A percentile compares a stretch with the other conserved stretches of the same genome.
Conservation (phyloP, 2,888 invertebrate species). For the Carterocephalus palaemon region DNA sequence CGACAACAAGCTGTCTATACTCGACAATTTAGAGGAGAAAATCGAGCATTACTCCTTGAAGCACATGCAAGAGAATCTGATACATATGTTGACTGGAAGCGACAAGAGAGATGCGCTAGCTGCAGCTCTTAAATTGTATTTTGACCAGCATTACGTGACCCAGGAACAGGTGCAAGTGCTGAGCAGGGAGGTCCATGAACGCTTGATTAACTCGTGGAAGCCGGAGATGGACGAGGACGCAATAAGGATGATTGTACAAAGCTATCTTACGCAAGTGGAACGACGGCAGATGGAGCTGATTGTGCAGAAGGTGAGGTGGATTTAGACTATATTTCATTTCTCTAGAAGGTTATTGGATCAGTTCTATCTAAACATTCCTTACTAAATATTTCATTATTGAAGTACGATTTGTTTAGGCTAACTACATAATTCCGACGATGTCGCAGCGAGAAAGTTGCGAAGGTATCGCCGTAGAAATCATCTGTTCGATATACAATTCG, state of each 20-base stretch:
- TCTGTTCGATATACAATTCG: too few species aligned
- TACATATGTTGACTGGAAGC: conserved; percentile 72
- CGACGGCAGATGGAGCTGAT: conserved; percentile 68
- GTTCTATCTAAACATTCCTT: too few species aligned
- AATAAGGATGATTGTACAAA: conserved; percentile 71
- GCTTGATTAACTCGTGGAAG: conserved; percentile 61
- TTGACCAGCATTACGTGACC: conserved; percentile 80
- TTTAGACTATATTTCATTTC: too few species aligned
- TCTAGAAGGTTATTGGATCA: too few species aligned
- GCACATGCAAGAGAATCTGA: conserved; percentile 74
- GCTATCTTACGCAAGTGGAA: conserved; percentile 60
- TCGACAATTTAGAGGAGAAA: conserved; percentile 64
- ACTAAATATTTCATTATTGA: too few species aligned
- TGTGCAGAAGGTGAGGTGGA: conserved; percentile 60
- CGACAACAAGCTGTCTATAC: conserved; percentile 72
- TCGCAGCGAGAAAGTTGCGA: too few species aligned
- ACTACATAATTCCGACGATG: too few species aligned
- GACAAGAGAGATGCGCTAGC: conserved; percentile 58
- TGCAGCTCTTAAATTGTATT: conserved; percentile 77
- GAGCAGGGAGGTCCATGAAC: conserved; percentile 60
- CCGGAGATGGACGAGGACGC: conserved; percentile 73
- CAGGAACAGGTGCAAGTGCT: conserved; percentile 80
- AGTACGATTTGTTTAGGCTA: too few species aligned
- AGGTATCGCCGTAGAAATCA: too few species aligned
- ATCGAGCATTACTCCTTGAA: conserved; percentile 77